Percentiles rank a stretch among this genome's conserved stretches.
Conservation (phyloP, 2,888 invertebrate genomes). For the Drosophila mulleri region DNA sequence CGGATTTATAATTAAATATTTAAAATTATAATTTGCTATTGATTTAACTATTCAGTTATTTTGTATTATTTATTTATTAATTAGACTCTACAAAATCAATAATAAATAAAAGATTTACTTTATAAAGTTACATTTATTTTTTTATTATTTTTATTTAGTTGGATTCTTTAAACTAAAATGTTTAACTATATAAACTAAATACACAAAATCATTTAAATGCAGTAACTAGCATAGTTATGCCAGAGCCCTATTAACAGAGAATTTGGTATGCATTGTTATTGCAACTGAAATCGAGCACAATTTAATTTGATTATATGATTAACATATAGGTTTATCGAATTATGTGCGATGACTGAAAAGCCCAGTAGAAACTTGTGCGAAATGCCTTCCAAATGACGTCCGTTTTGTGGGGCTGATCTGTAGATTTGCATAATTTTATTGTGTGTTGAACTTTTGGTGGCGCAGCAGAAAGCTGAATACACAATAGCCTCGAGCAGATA, state of each 20-base stretch:
- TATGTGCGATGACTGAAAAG: neutral
- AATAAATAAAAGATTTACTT: no score
- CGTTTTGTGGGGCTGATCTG: constrained; percentile 53
- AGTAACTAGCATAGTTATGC: neutral
- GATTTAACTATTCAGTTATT: no score
- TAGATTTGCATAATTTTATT: constrained; percentile 78
- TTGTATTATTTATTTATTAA: no score
- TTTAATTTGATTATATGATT: constrained; percentile 43
- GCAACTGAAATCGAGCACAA: neutral
- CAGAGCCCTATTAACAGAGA: neutral
- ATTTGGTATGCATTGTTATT: neutral
- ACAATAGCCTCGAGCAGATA: constrained; percentile 25
- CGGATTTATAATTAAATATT: no score
- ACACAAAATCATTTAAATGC: neutral
- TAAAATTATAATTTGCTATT: no score
- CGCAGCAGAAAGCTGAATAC: constrained; percentile 43
- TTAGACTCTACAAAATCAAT: no score
- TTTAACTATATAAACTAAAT: neutral
- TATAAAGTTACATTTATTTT: no score
- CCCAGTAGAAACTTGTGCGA: constrained; percentile 38
- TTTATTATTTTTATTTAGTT: no score
- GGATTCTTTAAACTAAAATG: no score
- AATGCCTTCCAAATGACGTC: constrained; percentile 10
- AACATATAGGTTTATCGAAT: constrained; percentile 44
- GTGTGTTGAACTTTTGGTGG: constrained; percentile 67